These are phyloP conservation scores for Datnioides undecimradiatus DNA, from an alignment of 2,113 vertebrate species.

Conservation along the genomic window DNA sequence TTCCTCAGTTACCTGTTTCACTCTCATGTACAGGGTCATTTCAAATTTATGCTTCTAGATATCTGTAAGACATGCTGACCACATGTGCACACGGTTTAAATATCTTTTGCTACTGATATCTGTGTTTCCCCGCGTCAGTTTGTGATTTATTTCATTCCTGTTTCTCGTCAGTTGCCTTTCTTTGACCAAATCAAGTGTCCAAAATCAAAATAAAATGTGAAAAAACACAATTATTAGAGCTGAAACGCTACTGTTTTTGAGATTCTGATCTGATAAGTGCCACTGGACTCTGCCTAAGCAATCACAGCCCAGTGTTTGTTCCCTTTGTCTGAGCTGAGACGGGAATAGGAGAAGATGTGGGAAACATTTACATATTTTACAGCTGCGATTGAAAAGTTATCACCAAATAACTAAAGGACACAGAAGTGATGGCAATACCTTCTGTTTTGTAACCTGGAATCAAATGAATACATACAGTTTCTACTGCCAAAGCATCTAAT, in stretches of 20 bases:
- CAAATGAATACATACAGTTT: not conserved
- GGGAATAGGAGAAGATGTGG: not conserved
- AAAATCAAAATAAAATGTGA: not conserved
- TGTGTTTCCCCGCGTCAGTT: not conserved
- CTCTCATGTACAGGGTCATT: not conserved
- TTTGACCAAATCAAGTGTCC: not conserved
- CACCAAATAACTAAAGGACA: not conserved
- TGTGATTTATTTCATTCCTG: too few species aligned
- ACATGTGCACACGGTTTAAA: conserved; percentile 5
- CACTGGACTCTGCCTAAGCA: not conserved
- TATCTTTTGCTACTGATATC: too few species aligned
- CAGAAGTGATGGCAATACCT: not conserved
- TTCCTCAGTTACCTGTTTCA: not conserved
- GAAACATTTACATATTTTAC: not conserved
- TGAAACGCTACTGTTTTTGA: not conserved
- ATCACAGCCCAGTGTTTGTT: not conserved
- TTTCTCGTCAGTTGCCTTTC: too few species aligned
- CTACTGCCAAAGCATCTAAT: not conserved
- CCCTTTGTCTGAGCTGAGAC: not conserved
- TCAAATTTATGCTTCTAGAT: not conserved
- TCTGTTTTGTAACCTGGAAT: not conserved
- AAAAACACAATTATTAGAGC: not conserved
- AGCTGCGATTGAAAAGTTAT: not conserved
- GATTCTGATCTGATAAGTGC: not conserved
- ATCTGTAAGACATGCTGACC: not conserved